These are phyloP conservation scores for Holothuria leucospilota DNA, from an alignment of 53 echinoderm and acorn worm species.

Conservation along the genomic window DNA sequence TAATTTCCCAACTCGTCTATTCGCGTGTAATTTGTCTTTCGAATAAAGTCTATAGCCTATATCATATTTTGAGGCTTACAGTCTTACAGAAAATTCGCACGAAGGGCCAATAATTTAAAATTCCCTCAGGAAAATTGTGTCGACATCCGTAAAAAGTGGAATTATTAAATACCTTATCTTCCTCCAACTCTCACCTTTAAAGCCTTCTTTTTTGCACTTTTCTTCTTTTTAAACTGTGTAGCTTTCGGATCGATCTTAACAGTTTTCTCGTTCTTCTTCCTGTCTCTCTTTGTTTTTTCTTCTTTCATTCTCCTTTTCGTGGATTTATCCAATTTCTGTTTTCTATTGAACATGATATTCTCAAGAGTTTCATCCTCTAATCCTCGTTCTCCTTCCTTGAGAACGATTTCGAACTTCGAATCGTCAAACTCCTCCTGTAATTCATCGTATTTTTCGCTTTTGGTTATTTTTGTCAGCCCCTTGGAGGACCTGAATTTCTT, in stretches of 20 bases:
- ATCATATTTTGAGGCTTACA: no score
- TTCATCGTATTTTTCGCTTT: not conserved
- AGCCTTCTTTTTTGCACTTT: constrained; percentile 7
- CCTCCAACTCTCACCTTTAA: constrained; percentile 8
- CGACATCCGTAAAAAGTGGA: no score
- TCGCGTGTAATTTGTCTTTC: no score
- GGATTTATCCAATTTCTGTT: not conserved
- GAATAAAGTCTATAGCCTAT: no score
- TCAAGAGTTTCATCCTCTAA: constrained; percentile 1
- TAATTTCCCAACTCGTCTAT: no score
- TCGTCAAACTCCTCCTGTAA: constrained; percentile 7
- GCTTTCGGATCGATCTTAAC: constrained; percentile 22
- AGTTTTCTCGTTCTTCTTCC: not conserved
- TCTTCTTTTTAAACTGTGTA: constrained; percentile 25
- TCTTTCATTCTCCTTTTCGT: constrained; percentile 18
- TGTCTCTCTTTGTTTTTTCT: not conserved
- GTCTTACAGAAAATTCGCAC: no score
- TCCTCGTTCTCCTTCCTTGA: not conserved
- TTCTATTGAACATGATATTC: not conserved
- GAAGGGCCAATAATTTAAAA: no score
- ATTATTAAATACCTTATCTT: not conserved
- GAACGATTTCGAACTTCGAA: not conserved
- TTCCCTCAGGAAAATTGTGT: no score
- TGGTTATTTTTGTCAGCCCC: not conserved
- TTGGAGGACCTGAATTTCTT: constrained; percentile 21